Conservation (phyloP, 1,140 invertebrate species). For the Meloidogyne exigua region DNA sequence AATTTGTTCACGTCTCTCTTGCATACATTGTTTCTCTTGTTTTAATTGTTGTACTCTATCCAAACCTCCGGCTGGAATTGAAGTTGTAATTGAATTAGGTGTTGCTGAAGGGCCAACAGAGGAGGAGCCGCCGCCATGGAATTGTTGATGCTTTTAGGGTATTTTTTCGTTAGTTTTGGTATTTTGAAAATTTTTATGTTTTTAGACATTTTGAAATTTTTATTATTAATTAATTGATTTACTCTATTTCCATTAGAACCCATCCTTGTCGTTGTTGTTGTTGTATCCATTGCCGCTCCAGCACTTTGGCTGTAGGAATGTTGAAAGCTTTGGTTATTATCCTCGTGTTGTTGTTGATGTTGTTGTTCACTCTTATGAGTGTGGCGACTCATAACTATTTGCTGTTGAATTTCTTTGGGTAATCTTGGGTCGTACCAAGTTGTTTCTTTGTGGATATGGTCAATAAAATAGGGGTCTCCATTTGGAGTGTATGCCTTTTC, state of each 20-base stretch:
- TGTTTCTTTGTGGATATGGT: conserved; percentile 41
- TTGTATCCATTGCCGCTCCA: background rate
- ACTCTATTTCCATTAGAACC: background rate
- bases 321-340: conserved; percentile 10
- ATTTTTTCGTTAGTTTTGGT: background rate
- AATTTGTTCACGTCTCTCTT: conserved; percentile 32
- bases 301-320: background rate
- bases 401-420: conserved; percentile 22
- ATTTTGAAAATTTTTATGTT: background rate
- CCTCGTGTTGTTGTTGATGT: conserved; percentile 14
- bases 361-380: conserved; percentile 17
- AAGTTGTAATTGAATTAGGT: background rate
- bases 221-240: background rate
- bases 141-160: background rate
- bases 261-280: background rate
- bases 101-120: background rate
- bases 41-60: conserved; percentile 36
- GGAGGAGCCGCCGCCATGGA: background rate
- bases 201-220: background rate
- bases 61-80: conserved; percentile 12
- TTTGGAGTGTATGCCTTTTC: conserved; percentile 33
- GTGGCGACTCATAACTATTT: conserved; percentile 15
- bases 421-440: conserved; percentile 42
- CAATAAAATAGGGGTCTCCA: conserved; percentile 43
- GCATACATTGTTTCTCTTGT: conserved; percentile 28